Conservation (phyloP, 2,113 vertebrate genomes). For the Hippocampus zosterae region DNA sequence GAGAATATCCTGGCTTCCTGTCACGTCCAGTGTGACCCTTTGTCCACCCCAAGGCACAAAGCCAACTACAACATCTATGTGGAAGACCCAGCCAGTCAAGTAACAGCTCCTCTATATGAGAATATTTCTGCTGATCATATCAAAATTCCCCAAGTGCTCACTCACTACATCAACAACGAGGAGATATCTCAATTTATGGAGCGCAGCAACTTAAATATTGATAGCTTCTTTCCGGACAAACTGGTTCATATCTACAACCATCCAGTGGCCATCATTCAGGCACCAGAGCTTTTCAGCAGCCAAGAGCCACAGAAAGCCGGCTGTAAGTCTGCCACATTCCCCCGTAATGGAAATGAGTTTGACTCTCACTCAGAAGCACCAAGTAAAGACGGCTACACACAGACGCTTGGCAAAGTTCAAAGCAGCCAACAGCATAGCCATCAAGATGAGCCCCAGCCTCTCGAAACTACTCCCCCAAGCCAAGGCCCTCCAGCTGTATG, state of each 20-base stretch:
- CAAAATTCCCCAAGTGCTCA: constrained; percentile 55
- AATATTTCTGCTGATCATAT: constrained; percentile 55
- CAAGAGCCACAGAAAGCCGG: constrained; percentile 75
- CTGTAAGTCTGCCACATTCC: constrained; percentile 86
- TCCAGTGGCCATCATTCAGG: constrained; percentile 83
- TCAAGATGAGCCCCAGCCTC: constrained; percentile 72
- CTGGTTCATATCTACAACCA: constrained; percentile 86
- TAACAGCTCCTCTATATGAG: constrained; percentile 53
- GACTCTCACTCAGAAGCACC: constrained; percentile 72
- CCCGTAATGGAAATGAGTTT: constrained; percentile 76
- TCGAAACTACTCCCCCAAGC: constrained; percentile 77
- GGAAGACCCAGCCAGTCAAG: constrained; percentile 76
- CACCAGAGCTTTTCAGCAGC: constrained; percentile 78
- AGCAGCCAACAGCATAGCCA: constrained; percentile 68
- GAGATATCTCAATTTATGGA: constrained; percentile 66
- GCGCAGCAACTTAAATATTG: constrained; percentile 66
- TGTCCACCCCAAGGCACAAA: constrained; percentile 73
- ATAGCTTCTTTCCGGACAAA: constrained; percentile 78
- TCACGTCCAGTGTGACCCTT: constrained; percentile 70
- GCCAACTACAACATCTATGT: constrained; percentile 88
- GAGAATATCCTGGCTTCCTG: constrained; percentile 75
- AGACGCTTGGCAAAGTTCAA: constrained; percentile 84
- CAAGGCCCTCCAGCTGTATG: constrained; percentile 75
- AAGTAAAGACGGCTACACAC: constrained; percentile 79
- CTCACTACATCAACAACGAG: constrained; percentile 69